phyloP scores from a whole-genome alignment of 2,888 invertebrate species.

The Cantharis lateralis region DNA sequence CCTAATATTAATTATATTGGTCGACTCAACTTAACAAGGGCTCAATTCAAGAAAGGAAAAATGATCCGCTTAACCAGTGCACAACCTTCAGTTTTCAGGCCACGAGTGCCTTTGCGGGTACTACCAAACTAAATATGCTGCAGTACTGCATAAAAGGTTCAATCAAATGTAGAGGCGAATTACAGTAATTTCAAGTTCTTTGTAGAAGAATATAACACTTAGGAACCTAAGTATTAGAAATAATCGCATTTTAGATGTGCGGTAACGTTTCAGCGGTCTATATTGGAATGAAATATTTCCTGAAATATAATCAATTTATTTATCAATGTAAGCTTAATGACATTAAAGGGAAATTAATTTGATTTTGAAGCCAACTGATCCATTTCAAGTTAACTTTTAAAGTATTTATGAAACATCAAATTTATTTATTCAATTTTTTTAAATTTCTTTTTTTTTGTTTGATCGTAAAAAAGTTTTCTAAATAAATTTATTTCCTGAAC shows the following conservation, averaged over 20 bases:
- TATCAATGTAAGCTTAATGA: neutral
- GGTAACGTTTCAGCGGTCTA: neutral
- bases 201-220: neutral
- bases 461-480: neutral
- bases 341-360: neutral
- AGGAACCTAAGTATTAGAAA: too few species aligned
- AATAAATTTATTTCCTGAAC: neutral
- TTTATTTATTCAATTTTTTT: neutral
- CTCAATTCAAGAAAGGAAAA: neutral
- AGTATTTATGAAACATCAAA: neutral
- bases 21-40: neutral
- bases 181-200: neutral
- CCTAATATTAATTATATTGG: neutral
- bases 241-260: neutral
- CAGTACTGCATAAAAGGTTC: neutral
- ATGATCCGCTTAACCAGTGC: neutral
- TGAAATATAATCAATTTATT: neutral
- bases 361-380: neutral
- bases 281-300: neutral
- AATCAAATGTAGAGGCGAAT: neutral
- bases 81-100: neutral
- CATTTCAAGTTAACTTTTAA: neutral
- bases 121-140: neutral
- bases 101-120: too few species aligned
- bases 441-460: neutral